Evolutionary conservation across 2,797 vertebrate genomes (phyloP).

Genomic region (Anisognathus igniventris): DNA sequence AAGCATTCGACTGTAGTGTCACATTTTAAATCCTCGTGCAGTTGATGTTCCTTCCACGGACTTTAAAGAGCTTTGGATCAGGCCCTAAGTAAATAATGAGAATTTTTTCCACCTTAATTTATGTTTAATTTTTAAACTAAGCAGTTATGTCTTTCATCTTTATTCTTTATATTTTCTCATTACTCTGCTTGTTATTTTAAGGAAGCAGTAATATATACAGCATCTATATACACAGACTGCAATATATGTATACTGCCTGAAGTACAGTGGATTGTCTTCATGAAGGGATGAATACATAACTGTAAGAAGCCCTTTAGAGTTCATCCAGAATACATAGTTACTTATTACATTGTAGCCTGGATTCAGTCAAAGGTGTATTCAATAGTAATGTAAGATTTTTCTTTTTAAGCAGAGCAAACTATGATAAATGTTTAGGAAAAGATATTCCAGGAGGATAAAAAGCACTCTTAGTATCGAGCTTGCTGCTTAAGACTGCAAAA

Average conservation of each 20-base stretch:
- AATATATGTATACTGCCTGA: conserved; percentile 20
- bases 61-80: conserved; percentile 26
- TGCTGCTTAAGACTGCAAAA: neutral
- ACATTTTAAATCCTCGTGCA: neutral
- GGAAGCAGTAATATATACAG: conserved; percentile 57
- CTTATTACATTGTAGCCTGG: conserved; percentile 1
- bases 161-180: conserved; percentile 51
- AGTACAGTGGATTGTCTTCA: conserved; percentile 26
- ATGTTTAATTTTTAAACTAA: conserved; percentile 49
- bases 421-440: neutral
- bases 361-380: conserved; percentile 39
- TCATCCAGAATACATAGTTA: conserved; percentile 47
- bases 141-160: conserved; percentile 53
- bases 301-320: conserved; percentile 29
- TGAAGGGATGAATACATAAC: conserved; percentile 3
- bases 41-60: conserved; percentile 9
- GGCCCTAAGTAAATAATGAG: conserved; percentile 47
- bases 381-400: conserved; percentile 18
- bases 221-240: conserved; percentile 47
- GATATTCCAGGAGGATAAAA: neutral
- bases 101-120: conserved; percentile 50
- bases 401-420: neutral
- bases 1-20: neutral
- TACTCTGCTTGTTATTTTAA: conserved; percentile 65
- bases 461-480: neutral